These are phyloP conservation scores for Trileptium ribeirensis DNA, from an alignment of 2,888 invertebrate genomes.

Conservation along the genomic window DNA sequence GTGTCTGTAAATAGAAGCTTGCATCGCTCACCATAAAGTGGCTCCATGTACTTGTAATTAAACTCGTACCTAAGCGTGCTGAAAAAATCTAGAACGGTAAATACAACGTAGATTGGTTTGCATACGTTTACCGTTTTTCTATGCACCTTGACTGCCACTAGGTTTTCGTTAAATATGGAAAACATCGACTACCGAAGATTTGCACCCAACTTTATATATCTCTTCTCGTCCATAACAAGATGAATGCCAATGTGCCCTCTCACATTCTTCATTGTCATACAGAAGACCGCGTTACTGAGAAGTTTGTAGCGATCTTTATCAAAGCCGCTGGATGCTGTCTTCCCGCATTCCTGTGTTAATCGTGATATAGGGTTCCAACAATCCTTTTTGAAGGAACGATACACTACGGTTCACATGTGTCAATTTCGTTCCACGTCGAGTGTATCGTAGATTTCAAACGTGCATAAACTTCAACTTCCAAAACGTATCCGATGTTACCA, in stretches of 20 bases:
- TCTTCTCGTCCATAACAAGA: not conserved
- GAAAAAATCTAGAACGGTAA: not conserved
- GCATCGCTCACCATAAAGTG: too few relatives aligned
- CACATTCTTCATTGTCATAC: not conserved
- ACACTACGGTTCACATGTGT: too few relatives aligned
- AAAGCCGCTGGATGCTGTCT: not conserved
- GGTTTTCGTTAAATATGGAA: too few relatives aligned
- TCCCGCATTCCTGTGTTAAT: too few relatives aligned
- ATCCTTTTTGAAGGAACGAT: too few relatives aligned
- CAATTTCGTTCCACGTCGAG: too few relatives aligned
- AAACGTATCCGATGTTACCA: too few relatives aligned
- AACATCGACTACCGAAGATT: not conserved
- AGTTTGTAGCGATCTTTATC: not conserved
- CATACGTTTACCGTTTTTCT: not conserved
- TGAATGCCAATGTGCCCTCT: not conserved
- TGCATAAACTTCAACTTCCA: too few relatives aligned
- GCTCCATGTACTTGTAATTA: not conserved
- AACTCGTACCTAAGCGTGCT: not conserved
- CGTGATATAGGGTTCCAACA: too few relatives aligned
- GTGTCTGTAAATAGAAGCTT: not conserved
- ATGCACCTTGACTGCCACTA: not conserved
- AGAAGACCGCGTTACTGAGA: not conserved
- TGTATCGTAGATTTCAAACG: too few relatives aligned
- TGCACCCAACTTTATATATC: not conserved
- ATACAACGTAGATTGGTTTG: not conserved